Percentiles rank a stretch among this genome's conserved stretches.
Evolutionary conservation across 2,113 vertebrate species (phyloP).

Genomic region (Lonchura striata): DNA sequence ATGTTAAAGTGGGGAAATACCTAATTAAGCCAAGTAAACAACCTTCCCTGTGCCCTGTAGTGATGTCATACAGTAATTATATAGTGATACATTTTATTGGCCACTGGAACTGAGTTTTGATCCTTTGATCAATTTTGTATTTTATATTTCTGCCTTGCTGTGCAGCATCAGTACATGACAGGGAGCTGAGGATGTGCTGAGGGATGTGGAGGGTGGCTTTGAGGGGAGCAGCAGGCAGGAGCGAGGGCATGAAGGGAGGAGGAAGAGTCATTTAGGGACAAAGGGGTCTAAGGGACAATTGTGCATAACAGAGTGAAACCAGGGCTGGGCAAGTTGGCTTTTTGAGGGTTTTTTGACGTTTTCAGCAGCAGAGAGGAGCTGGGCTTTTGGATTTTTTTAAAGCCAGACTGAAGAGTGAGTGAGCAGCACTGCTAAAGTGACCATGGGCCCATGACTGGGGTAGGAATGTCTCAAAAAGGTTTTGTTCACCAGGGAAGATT

Average conservation of each 20-base stretch:
- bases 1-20: background rate
- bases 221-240: background rate
- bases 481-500: background rate
- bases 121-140: background rate
- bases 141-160: background rate
- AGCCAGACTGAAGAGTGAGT: background rate
- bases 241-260: background rate
- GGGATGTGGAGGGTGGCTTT: background rate
- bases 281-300: background rate
- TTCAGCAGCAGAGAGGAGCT: background rate
- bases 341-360: background rate
- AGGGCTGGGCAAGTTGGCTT: background rate
- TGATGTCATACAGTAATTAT: background rate
- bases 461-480: background rate
- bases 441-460: background rate
- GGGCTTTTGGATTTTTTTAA: background rate
- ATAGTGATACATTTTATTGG: background rate
- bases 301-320: background rate
- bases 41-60: background rate
- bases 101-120: background rate
- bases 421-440: background rate
- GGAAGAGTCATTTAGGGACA: background rate
- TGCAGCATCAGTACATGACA: background rate
- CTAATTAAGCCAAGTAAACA: conserved; percentile 10
- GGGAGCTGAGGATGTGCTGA: background rate